Conservation (phyloP, 2,888 invertebrate genomes). For the Protonemura montana region DNA sequence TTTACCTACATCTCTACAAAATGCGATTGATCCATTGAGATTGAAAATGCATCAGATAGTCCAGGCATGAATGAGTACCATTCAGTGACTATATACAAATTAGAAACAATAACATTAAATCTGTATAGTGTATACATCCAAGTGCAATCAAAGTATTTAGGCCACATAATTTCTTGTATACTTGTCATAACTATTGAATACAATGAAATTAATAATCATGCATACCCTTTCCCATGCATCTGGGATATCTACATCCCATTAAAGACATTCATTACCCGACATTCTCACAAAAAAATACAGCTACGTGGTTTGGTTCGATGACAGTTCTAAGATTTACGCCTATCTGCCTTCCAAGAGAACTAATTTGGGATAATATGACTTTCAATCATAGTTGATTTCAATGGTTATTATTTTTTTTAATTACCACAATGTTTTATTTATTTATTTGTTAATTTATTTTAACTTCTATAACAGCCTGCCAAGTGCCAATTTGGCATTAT, state of each 20-base stretch:
- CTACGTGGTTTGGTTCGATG: neutral
- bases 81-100: neutral
- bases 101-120: neutral
- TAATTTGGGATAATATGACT: neutral
- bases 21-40: neutral
- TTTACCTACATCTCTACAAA: neutral
- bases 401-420: slow-evolving; percentile 21
- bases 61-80: neutral
- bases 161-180: slow-evolving; percentile 46
- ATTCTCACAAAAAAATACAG: neutral
- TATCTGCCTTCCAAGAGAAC: slow-evolving; percentile 1
- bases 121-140: slow-evolving; percentile 13
- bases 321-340: neutral
- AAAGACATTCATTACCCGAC: neutral
- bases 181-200: neutral
- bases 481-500: slow-evolving; percentile 46
- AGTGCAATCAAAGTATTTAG: slow-evolving; percentile 48
- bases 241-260: neutral
- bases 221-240: neutral
- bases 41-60: neutral
- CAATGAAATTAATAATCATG: neutral
- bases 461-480: slow-evolving; percentile 37
- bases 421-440: slow-evolving; percentile 27
- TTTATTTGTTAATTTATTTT: slow-evolving; percentile 33
- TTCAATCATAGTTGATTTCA: neutral